These are phyloP conservation scores for Perca schrenkii DNA, from an alignment of 2,113 vertebrate species.

Conservation along the genomic window DNA sequence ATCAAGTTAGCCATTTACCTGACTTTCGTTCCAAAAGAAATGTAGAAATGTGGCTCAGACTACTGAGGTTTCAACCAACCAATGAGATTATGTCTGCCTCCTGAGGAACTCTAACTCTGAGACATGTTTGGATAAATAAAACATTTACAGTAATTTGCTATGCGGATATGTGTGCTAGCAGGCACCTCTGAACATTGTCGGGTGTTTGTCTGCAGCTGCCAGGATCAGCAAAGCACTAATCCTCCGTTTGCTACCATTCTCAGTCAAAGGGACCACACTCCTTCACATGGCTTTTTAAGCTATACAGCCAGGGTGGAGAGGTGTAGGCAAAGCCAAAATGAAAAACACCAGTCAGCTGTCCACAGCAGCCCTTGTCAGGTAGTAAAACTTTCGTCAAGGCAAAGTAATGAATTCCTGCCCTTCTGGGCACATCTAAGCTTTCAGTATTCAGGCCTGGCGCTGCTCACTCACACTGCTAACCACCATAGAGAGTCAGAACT, in stretches of 20 bases:
- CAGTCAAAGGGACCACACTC: conserved; percentile 31
- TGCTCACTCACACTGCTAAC: conserved; percentile 36
- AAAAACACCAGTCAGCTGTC: conserved; percentile 70
- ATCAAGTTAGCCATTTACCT: background rate
- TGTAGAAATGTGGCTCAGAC: background rate
- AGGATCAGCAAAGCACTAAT: conserved; percentile 69
- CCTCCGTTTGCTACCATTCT: conserved; percentile 68
- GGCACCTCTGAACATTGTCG: conserved; percentile 48
- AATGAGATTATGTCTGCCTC: conserved; percentile 50
- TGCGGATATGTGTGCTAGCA: conserved; percentile 33
- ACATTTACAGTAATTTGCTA: conserved; percentile 61
- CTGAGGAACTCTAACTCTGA: conserved; percentile 47
- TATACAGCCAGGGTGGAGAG: conserved; percentile 50
- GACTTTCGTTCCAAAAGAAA: conserved; percentile 10
- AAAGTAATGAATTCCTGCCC: conserved; percentile 69
- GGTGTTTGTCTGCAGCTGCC: conserved; percentile 61
- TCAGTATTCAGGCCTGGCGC: conserved; percentile 57
- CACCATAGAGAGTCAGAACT: conserved; percentile 67
- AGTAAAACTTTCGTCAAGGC: conserved; percentile 61
- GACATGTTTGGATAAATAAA: conserved; percentile 65
- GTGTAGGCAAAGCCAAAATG: conserved; percentile 60
- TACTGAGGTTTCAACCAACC: conserved; percentile 31
- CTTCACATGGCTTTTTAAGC: conserved; percentile 56
- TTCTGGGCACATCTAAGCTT: conserved; percentile 52
- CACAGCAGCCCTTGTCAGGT: conserved; percentile 47